Evolutionary conservation across 2,888 invertebrate genomes (phyloP), one percentile per base, ranked within the genome.

Genomic region (Apodemia zela): DNA sequence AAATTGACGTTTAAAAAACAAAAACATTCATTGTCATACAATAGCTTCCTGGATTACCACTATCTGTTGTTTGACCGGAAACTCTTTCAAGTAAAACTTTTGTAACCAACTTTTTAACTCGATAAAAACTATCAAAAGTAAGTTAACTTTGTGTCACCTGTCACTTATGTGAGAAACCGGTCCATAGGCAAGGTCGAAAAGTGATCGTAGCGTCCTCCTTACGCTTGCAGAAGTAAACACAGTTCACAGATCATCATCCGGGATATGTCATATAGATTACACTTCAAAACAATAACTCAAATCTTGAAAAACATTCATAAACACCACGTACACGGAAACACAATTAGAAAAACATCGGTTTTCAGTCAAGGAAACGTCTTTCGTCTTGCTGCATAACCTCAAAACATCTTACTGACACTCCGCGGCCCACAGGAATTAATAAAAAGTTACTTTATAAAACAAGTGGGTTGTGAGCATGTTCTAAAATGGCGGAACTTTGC

Each of bases 401-500:
- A 89, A 91, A 92, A 87, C 90, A 89, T 91, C 89, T 89, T 87
- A 88, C 90, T 89, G 90, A 89, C 88, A 88, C 91, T 89, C 89
- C 89, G 89, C 89, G 90, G 88, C 87, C 90, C 88, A 90, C 89
- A 90, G 89, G 92, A 92, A 92, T 92, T 92, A 92, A 92, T 92
- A 92, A 92, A 92, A 92, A 92, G 92, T 92, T 92, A 92, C 92
- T 92, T 92, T 92, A 90, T 89, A 91, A 92, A 92, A 92, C 92
- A 92, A 92, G 92, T 92, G 89, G 92, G 91, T 90, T 90, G 92
- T 90, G 92, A 92, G 92, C 92, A 92, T 92, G 92, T 92, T 89
- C 92, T 91, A 92, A 92, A 92, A 92, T 92, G 92, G 92, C 91
- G 92, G 92, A 92, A 92, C 91, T 92, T 92, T 84, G 91, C 86